Evolutionary conservation across 2,113 vertebrate species (phyloP).

Genomic region (Ranitomeya imitator): DNA sequence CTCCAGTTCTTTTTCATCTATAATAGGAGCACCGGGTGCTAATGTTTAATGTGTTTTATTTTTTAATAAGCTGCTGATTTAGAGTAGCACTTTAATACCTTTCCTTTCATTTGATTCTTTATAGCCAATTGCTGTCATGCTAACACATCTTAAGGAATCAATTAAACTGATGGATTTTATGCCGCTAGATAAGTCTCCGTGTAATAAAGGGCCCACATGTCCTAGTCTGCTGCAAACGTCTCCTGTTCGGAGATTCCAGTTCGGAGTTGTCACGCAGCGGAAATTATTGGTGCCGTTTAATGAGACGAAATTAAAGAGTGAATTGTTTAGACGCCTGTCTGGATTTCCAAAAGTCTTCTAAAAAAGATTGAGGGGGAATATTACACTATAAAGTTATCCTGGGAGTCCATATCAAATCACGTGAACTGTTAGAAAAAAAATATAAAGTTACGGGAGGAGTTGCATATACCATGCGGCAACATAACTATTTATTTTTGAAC

Average conservation of each 20-base stretch:
- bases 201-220: background rate
- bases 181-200: no score
- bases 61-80: constrained; percentile 4
- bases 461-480: no score
- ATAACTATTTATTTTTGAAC: no score
- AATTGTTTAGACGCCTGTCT: background rate
- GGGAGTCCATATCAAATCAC: background rate
- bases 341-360: background rate
- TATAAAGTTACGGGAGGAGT: no score
- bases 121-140: background rate
- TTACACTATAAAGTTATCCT: background rate
- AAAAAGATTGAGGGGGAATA: background rate
- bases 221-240: background rate
- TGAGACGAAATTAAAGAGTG: constrained; percentile 1
- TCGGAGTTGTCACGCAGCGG: background rate
- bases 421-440: background rate
- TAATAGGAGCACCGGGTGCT: background rate
- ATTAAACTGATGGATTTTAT: constrained; percentile 23
- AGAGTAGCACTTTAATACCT: background rate
- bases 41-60: background rate
- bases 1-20: background rate
- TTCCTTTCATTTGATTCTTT: background rate
- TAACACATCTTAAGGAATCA: constrained; percentile 18
- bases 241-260: background rate
- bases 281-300: background rate